Evolutionary conservation across 2,888 invertebrate species (phyloP).

Genomic region (Ectemnius lituratus): DNA sequence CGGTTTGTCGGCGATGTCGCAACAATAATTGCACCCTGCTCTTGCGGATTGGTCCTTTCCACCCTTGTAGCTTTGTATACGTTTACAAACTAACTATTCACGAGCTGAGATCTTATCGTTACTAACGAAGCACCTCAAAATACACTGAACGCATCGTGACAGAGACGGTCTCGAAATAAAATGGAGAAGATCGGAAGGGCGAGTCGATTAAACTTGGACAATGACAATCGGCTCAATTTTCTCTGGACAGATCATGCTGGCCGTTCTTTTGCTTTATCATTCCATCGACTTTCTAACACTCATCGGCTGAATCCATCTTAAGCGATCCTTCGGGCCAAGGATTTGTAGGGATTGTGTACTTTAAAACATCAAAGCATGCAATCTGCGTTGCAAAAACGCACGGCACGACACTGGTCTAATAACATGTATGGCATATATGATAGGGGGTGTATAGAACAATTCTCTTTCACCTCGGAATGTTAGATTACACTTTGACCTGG

Average conservation of each 20-base stretch:
- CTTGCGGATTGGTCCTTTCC: constrained; percentile 59
- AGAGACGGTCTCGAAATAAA: constrained; percentile 26
- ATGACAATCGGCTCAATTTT: not conserved
- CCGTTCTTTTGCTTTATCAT: not conserved
- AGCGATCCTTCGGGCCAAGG: not conserved
- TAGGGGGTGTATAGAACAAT: constrained; percentile 32
- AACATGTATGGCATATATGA: constrained; percentile 25
- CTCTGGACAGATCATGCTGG: not conserved
- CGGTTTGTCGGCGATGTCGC: constrained; percentile 31
- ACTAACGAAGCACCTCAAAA: constrained; percentile 55
- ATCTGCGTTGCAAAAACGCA: constrained; percentile 31
- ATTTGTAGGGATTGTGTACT: constrained; percentile 21
- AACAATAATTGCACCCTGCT: constrained; percentile 42
- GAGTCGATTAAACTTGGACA: not conserved
- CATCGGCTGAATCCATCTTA: too few relatives aligned
- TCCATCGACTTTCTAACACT: not conserved
- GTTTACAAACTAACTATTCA: constrained; percentile 48
- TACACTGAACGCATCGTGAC: constrained; percentile 29
- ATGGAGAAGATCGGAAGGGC: not conserved
- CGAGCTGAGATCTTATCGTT: constrained; percentile 58
- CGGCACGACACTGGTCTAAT: constrained; percentile 35
- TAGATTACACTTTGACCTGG: constrained; percentile 24
- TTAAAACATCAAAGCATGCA: constrained; percentile 51
- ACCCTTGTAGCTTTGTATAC: constrained; percentile 28
- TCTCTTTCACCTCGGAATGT: constrained; percentile 29